These are phyloP conservation scores for Linnaemya tessellans DNA, from an alignment of 2,888 invertebrate species.

Conservation along the genomic window DNA sequence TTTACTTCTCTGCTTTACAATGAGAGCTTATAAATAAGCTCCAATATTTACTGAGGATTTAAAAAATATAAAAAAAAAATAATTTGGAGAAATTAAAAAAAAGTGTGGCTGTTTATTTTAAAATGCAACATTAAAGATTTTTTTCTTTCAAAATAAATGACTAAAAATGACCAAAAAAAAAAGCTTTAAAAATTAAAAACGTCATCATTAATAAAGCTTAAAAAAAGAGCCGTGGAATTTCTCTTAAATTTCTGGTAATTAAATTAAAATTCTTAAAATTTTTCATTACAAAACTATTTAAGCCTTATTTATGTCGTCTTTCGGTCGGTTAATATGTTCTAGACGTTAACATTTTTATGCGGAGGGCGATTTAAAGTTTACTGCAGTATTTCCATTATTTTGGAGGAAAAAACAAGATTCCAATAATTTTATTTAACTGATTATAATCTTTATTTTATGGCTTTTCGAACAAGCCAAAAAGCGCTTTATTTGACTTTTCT, in stretches of 20 bases:
- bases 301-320: constrained; percentile 34
- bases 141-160: no score
- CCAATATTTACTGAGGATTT: no score
- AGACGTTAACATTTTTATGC: constrained; percentile 37
- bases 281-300: constrained; percentile 7
- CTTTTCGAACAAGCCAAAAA: neutral
- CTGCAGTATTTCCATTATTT: neutral
- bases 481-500: constrained; percentile 22
- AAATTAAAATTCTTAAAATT: neutral
- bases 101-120: no score
- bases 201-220: no score
- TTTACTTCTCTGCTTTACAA: no score
- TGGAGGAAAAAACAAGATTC: neutral
- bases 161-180: no score
- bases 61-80: no score
- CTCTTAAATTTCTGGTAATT: neutral
- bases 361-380: neutral
- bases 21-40: no score
- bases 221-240: neutral
- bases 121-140: no score
- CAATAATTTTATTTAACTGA: constrained; percentile 28
- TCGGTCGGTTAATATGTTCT: constrained; percentile 33
- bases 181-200: no score
- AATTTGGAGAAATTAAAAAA: no score
- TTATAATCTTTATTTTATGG: constrained; percentile 51